These are phyloP conservation scores for Aethes cnicana DNA, from an alignment of 2,888 invertebrate genomes.

Conservation along the genomic window DNA sequence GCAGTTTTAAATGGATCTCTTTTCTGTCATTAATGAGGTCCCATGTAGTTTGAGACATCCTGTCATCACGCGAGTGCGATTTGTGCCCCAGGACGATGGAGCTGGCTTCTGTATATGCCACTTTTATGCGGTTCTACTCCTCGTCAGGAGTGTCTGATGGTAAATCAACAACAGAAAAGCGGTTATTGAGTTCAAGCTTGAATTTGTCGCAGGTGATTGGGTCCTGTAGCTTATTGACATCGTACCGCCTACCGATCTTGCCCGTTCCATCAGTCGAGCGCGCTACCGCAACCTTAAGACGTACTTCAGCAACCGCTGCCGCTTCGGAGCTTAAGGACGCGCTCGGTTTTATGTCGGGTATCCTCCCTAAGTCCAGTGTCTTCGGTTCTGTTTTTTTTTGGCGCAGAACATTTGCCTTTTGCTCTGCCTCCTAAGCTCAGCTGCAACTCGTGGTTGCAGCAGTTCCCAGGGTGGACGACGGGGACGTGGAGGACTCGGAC, in stretches of 20 bases:
- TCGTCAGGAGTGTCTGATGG: background rate
- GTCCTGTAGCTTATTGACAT: background rate
- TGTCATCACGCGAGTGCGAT: background rate
- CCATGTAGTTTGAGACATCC: background rate
- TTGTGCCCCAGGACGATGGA: conserved; percentile 1
- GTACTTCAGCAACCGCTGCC: conserved; percentile 4
- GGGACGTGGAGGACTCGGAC: background rate
- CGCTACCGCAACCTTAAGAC: background rate
- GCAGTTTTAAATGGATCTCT: too few relatives aligned
- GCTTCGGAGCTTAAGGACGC: background rate
- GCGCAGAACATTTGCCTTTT: background rate
- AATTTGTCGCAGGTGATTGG: too few relatives aligned
- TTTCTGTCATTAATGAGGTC: background rate
- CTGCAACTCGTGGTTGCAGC: background rate
- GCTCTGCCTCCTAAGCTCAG: conserved; percentile 1
- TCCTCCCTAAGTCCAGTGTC: background rate
- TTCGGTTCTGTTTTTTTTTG: background rate
- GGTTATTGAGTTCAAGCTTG: background rate
- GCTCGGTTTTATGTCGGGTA: conserved; percentile 3
- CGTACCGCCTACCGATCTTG: background rate
- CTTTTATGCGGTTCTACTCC: conserved; percentile 1
- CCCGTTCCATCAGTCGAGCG: background rate
- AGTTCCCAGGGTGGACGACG: background rate
- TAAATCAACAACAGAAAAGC: background rate
- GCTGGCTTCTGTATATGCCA: conserved; percentile 7